These are phyloP conservation scores for Smittia aterrima DNA, from an alignment of 2,888 invertebrate species.

Conservation along the genomic window DNA sequence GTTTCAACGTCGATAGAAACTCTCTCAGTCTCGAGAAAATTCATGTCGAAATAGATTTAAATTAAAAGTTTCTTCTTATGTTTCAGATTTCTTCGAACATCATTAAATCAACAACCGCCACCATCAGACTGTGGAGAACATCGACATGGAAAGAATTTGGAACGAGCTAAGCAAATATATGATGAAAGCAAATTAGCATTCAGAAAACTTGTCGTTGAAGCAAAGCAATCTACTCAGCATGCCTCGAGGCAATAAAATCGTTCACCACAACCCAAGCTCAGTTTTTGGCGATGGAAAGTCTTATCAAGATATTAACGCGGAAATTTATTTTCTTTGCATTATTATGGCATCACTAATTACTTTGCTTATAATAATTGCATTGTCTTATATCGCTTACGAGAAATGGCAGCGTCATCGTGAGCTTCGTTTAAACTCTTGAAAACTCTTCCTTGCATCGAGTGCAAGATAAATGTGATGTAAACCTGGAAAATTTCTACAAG, in stretches of 20 bases:
- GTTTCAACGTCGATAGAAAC: no score
- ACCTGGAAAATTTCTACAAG: no score
- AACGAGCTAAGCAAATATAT: background rate
- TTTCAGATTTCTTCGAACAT: no score
- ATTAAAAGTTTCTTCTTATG: no score
- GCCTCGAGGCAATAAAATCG: constrained; percentile 26
- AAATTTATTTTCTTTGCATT: constrained; percentile 17
- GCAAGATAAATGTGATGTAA: no score
- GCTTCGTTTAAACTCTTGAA: background rate
- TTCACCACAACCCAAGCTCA: background rate
- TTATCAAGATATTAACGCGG: constrained; percentile 8
- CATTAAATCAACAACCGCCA: no score
- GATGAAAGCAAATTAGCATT: background rate
- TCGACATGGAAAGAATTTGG: no score
- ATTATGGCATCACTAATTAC: constrained; percentile 5
- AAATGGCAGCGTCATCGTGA: constrained; percentile 10
- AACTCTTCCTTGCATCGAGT: background rate
- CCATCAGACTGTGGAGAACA: no score
- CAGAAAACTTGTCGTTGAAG: background rate
- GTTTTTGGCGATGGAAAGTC: background rate
- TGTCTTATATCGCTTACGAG: constrained; percentile 26
- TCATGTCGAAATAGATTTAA: no score
- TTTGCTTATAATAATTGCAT: background rate
- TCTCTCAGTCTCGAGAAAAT: no score
- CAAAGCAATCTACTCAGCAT: background rate